Base-by-base conservation (phyloP, 2,113 vertebrate species). In the Cyprinus carpio region DNA sequence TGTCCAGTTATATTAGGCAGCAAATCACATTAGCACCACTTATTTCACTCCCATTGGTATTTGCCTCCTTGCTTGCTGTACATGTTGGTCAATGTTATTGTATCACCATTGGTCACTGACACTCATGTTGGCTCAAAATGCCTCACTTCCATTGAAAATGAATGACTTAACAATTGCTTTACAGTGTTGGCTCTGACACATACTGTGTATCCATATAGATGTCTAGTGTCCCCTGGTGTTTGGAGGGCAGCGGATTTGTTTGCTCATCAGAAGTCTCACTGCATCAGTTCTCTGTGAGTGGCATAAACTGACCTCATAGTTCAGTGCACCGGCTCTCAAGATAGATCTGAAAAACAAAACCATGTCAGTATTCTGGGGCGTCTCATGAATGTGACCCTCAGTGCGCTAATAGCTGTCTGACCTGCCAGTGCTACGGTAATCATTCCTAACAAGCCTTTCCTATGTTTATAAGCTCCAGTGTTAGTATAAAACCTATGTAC, bases 261-360 rank as follows among this genome's bases (percentile, higher is more conserved):
- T 49, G 54, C 78, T 74, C 86, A 40, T 80, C 56, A 80, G 76
- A 60, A 43, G 65, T 76, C 76, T 76, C n/a, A 13, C 58, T 83
- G 76, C 84, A 71, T 49, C 29, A 23, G 25, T 62, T 25, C 69
- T 69, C 56, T 46, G 40, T 64, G 76, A 74, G 72, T 69, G 82
- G 34, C 23, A 25, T 15, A 20, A 34, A 6, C n/a, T 46, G 58
- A 84, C 56, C 71, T 84, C 82, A 60, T 40, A 84, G 82, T 80
- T 81, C 79, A 58, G 40, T 9, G 2, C 9, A 43, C 40, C 40
- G 40, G 40, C 40, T 43, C 40, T 10, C 40, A 43, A 43, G 40
- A 43, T 43, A 43, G 40, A 43, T 43, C 40, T 43, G 9, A 43
- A 43, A 43, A 43, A 43, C 40, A 43, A 43, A 43, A 43, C 40